Evolutionary conservation across 1,140 invertebrate species (phyloP).

Genomic region (Pseudomyrmex gracilis): DNA sequence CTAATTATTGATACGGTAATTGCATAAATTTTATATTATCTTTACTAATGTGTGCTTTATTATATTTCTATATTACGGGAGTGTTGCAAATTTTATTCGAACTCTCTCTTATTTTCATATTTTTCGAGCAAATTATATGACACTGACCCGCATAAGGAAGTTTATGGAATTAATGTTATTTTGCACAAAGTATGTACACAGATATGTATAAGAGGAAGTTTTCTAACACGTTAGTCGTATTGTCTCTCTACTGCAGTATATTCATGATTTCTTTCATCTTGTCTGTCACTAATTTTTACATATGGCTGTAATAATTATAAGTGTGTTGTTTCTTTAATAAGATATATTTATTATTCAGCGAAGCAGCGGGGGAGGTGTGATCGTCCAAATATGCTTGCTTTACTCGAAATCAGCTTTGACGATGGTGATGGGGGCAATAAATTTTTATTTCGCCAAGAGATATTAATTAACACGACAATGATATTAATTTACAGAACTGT

Average conservation of each 20-base stretch:
- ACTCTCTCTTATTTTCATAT: conserved; percentile 11
- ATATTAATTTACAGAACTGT: conserved; percentile 73
- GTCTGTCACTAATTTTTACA: conserved; percentile 28
- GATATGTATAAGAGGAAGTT: conserved; percentile 5
- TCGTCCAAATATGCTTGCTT: conserved; percentile 54
- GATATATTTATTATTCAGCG: conserved; percentile 39
- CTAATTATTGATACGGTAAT: conserved; percentile 11
- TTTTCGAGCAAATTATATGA: background rate
- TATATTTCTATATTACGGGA: conserved; percentile 4
- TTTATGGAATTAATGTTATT: background rate
- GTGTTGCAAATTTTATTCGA: background rate
- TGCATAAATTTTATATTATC: background rate
- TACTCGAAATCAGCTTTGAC: conserved; percentile 57
- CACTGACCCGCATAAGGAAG: conserved; percentile 2
- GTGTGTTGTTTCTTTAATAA: conserved; percentile 11
- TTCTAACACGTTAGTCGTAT: conserved; percentile 3
- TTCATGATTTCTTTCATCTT: conserved; percentile 30
- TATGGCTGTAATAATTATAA: conserved; percentile 3
- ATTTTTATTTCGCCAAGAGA: background rate
- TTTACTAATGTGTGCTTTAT: conserved; percentile 41
- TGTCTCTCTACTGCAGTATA: background rate
- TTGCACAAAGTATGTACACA: conserved; percentile 26
- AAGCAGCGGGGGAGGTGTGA: conserved; percentile 44
- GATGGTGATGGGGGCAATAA: conserved; percentile 62
- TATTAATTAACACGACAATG: conserved; percentile 54